Evolutionary conservation across 2,888 invertebrate species (phyloP).

Genomic region (Linyphia triangularis): DNA sequence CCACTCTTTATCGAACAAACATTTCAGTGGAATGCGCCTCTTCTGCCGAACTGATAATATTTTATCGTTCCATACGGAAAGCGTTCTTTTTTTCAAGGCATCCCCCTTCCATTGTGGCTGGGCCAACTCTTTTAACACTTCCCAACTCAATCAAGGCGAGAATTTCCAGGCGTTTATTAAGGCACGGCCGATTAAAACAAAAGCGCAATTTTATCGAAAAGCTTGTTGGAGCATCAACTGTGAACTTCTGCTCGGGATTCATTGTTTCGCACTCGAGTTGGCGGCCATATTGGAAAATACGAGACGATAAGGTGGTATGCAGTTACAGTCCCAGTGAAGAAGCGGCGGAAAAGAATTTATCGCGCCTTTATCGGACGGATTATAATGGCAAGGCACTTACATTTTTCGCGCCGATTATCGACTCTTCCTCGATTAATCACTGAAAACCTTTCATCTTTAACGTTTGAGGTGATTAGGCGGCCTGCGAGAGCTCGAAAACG

Average conservation of each 20-base stretch:
- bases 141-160: constrained; percentile 63
- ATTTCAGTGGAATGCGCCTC: constrained; percentile 33
- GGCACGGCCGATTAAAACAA: constrained; percentile 67
- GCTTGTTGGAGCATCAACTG: constrained; percentile 37
- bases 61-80: constrained; percentile 71
- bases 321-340: constrained; percentile 73
- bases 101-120: constrained; percentile 42
- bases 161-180: constrained; percentile 18
- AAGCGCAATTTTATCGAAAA: constrained; percentile 71
- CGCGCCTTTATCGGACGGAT: constrained; percentile 73
- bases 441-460: constrained; percentile 69
- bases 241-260: constrained; percentile 21
- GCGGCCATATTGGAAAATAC: constrained; percentile 74
- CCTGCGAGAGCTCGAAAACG: constrained; percentile 52
- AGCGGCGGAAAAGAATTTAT: constrained; percentile 73
- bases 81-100: constrained; percentile 29
- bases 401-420: constrained; percentile 74
- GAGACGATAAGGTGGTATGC: constrained; percentile 39
- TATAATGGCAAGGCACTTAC: constrained; percentile 74
- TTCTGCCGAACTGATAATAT: constrained; percentile 67
- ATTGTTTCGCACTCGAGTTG: constrained; percentile 72
- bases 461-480: constrained; percentile 70
- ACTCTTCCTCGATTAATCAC: constrained; percentile 71
- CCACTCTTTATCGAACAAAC: constrained; percentile 47
- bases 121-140: constrained; percentile 58